These are phyloP conservation scores for Mythimna pallens DNA, from an alignment of 2,888 invertebrate genomes.

Conservation along the genomic window DNA sequence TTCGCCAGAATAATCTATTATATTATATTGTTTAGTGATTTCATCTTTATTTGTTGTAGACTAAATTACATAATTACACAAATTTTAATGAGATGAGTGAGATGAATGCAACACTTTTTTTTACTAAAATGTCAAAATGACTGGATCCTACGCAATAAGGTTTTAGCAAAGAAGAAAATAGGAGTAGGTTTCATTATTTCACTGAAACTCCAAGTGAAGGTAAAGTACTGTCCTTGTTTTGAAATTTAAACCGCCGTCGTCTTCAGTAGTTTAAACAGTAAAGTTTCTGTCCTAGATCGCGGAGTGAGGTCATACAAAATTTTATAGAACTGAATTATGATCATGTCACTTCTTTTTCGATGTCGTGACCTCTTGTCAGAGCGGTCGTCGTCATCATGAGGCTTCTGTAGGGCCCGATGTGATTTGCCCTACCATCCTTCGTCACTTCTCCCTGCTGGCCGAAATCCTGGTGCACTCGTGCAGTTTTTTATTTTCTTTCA, in stretches of 20 bases:
- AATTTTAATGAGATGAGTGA: too few species aligned
- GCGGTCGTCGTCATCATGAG: neutral
- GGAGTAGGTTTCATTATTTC: neutral
- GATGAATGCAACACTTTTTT: neutral
- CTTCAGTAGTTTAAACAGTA: neutral
- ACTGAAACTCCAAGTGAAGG: neutral
- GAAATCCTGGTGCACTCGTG: too few species aligned
- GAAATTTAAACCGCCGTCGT: neutral
- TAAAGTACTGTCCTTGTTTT: slow-evolving; percentile 20
- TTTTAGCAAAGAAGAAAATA: neutral
- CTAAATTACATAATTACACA: neutral
- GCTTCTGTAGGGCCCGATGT: neutral
- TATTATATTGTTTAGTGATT: too few species aligned
- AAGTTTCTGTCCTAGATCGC: neutral
- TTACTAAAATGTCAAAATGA: neutral
- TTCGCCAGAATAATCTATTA: too few species aligned
- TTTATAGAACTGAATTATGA: neutral
- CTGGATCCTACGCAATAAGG: neutral
- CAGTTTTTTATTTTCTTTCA: too few species aligned
- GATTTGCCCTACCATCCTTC: neutral
- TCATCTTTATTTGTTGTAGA: too few species aligned
- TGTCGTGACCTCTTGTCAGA: neutral
- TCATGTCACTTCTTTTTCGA: neutral
- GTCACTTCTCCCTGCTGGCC: too few species aligned
- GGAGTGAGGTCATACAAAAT: neutral